A percentile compares a stretch with the other conserved stretches of the same genome.
Conservation (phyloP, 2,797 vertebrate species). For the Xenentodon cancila region DNA sequence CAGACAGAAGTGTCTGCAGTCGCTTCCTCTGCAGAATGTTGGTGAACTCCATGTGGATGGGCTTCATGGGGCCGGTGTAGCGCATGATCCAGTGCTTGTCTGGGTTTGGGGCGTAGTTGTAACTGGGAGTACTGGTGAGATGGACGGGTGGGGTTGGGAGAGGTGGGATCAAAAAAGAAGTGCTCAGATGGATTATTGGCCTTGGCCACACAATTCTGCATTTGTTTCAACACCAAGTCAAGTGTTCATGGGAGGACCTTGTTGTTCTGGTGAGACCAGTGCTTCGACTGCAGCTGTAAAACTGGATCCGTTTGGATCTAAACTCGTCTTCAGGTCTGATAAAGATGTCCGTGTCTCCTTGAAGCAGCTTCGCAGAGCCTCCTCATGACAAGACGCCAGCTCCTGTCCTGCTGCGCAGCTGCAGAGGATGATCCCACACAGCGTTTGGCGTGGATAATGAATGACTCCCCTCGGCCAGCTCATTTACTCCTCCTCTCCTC, state of each 20-base stretch:
- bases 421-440: conserved; percentile 9
- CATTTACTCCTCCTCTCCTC: conserved; percentile 27
- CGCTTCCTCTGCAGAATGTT: conserved; percentile 95
- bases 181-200: too few species aligned
- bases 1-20: conserved; percentile 94
- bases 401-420: neutral
- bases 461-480: conserved; percentile 41
- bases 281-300: too few species aligned
- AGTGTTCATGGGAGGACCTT: too few species aligned
- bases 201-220: too few species aligned
- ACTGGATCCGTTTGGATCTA: too few species aligned
- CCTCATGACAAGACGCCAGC: conserved; percentile 23
- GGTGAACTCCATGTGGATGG: conserved; percentile 98
- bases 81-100: conserved; percentile 99
- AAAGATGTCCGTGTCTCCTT: too few species aligned
- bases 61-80: conserved; percentile 95
- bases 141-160: neutral
- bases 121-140: conserved; percentile 91
- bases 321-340: too few species aligned
- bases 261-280: too few species aligned
- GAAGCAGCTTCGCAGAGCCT: too few species aligned
- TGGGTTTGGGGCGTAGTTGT: conserved; percentile 94
- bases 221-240: too few species aligned
- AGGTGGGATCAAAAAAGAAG: too few species aligned
- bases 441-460: conserved; percentile 48